Conservation (phyloP, 92 coral and sea anemone genomes). For the Scolanthus callimorphus region DNA sequence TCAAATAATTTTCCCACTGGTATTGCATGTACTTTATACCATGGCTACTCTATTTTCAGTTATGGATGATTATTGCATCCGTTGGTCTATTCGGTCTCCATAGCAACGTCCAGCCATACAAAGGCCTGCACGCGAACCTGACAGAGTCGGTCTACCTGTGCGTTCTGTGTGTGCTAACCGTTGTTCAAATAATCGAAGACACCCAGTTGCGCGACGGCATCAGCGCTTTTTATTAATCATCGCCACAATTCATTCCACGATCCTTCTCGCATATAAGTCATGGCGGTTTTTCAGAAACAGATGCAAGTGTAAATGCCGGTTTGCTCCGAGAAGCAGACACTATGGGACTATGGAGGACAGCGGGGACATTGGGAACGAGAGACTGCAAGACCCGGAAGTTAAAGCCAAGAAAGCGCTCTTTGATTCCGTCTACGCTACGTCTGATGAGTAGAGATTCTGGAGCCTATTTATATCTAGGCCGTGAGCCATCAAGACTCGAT, state of each 20-base stretch:
- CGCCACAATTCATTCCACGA: slow-evolving; percentile 35
- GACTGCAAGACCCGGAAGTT: slow-evolving; percentile 18
- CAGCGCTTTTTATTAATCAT: slow-evolving; percentile 21
- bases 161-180: slow-evolving; percentile 53
- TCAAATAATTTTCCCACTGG: too few species aligned
- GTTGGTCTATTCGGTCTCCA: slow-evolving; percentile 57
- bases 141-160: slow-evolving; percentile 82
- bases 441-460: too few species aligned
- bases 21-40: too few species aligned
- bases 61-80: slow-evolving; percentile 66
- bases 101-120: slow-evolving; percentile 87
- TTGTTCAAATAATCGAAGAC: slow-evolving; percentile 56
- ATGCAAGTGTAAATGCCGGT: slow-evolving; percentile 1
- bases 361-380: neutral
- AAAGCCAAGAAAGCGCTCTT: slow-evolving; percentile 30
- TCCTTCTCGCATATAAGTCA: slow-evolving; percentile 35
- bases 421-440: slow-evolving; percentile 40
- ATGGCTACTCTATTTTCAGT: slow-evolving; percentile 44
- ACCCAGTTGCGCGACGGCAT: slow-evolving; percentile 16
- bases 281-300: slow-evolving; percentile 28
- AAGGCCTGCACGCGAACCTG: slow-evolving; percentile 60
- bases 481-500: too few species aligned
- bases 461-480: too few species aligned
- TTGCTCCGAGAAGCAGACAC: neutral
- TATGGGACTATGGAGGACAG: slow-evolving; percentile 47